A percentile compares a stretch with the other conserved stretches of the same genome.
Evolutionary conservation across 1,140 invertebrate species (phyloP).

Genomic region (Globodera rostochiensis): DNA sequence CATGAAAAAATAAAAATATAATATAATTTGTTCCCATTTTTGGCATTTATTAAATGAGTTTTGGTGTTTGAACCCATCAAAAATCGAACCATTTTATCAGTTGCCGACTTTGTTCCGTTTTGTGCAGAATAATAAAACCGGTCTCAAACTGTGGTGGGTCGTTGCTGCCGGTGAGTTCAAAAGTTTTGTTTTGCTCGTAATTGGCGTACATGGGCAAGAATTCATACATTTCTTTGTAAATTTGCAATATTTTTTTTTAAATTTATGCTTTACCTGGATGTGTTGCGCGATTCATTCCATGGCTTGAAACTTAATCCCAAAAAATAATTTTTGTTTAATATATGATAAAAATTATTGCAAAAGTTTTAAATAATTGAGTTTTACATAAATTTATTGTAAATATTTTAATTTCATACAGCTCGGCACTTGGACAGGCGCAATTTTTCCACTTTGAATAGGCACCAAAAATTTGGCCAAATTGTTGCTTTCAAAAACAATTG

Average conservation of each 20-base stretch:
- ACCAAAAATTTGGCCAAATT: slow-evolving; percentile 19
- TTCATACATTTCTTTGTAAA: slow-evolving; percentile 33
- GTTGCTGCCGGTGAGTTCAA: not conserved
- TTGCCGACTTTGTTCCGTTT: slow-evolving; percentile 23
- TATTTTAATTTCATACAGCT: slow-evolving; percentile 4
- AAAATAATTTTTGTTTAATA: too few relatives aligned
- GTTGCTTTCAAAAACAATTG: slow-evolving; percentile 15
- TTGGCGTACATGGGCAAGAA: slow-evolving; percentile 8
- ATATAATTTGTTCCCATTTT: too few relatives aligned
- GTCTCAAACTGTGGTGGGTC: slow-evolving; percentile 26
- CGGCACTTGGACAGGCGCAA: slow-evolving; percentile 17
- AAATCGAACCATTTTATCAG: slow-evolving; percentile 32
- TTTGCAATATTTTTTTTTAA: slow-evolving; percentile 1
- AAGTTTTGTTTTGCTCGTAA: slow-evolving; percentile 25
- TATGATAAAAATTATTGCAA: not conserved
- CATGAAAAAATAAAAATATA: too few relatives aligned
- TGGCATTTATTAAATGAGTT: too few relatives aligned
- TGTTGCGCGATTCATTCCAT: too few relatives aligned
- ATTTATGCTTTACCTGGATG: too few relatives aligned
- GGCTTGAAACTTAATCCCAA: too few relatives aligned
- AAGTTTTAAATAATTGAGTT: too few relatives aligned
- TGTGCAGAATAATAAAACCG: slow-evolving; percentile 22
- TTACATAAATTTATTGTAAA: too few relatives aligned
- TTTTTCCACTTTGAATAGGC: slow-evolving; percentile 25
- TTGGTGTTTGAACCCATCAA: too few relatives aligned